Conservation (phyloP, 1,140 invertebrate genomes). For the Ceratoteleas bidentatus region DNA sequence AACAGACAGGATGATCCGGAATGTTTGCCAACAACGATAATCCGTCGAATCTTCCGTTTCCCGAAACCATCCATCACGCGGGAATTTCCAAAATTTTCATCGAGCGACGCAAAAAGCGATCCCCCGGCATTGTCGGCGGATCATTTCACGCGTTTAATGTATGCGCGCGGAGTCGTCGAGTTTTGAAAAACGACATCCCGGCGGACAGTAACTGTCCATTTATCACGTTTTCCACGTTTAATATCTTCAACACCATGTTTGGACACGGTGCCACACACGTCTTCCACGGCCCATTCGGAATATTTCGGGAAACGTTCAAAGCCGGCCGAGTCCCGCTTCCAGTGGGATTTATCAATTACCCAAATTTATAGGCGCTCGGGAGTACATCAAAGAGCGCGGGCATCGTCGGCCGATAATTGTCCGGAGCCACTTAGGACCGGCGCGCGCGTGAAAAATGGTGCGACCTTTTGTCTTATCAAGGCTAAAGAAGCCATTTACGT, state of each 20-base stretch:
- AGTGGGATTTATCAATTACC: constrained; percentile 23
- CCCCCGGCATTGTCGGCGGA: neutral
- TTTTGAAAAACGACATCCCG: constrained; percentile 34
- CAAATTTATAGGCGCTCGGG: constrained; percentile 26
- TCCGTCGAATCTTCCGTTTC: too few species aligned
- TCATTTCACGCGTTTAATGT: too few species aligned
- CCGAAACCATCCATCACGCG: too few species aligned
- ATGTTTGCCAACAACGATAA: too few species aligned
- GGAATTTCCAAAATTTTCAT: too few species aligned
- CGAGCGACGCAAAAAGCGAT: too few species aligned
- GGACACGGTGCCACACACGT: constrained; percentile 23
- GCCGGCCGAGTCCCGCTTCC: constrained; percentile 10
- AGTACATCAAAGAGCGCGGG: constrained; percentile 9
- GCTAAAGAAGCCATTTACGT: constrained; percentile 47
- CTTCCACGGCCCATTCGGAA: neutral
- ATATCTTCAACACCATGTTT: constrained; percentile 50
- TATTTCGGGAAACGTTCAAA: constrained; percentile 17
- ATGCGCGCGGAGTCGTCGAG: too few species aligned
- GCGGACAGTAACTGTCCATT: constrained; percentile 24
- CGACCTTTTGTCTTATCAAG: constrained; percentile 57
- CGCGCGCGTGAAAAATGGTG: constrained; percentile 50
- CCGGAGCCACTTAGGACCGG: constrained; percentile 8
- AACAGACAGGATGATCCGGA: too few species aligned
- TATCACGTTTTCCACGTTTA: constrained; percentile 31
- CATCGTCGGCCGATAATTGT: constrained; percentile 11